phyloP scores from a whole-genome alignment of 2,113 vertebrate species.

The Petrocephalus microphthalmus region DNA sequence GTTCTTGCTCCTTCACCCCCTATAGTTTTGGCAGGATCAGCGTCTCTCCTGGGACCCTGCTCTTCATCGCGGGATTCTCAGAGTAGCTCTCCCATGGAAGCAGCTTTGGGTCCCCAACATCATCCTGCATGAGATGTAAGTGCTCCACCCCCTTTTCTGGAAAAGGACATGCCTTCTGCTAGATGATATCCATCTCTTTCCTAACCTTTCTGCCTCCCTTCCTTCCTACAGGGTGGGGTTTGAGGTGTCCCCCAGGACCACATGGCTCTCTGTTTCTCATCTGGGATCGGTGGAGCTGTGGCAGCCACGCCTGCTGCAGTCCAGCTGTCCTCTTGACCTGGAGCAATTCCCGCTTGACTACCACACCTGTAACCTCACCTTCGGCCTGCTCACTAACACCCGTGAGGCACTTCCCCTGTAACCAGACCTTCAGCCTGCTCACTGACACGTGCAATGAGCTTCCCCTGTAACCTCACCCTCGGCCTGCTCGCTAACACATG shows the following conservation, averaged over 20 bases:
- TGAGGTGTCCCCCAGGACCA: background rate
- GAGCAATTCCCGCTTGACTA: conserved; percentile 29
- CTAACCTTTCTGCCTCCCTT: background rate
- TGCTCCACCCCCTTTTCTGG: too few species aligned
- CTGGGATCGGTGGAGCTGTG: conserved; percentile 21
- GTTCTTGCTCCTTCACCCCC: background rate
- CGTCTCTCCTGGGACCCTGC: too few species aligned
- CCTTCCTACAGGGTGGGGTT: background rate
- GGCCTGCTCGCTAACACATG: conserved; percentile 16
- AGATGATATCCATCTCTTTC: too few species aligned
- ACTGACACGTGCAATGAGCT: too few species aligned
- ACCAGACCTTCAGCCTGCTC: background rate
- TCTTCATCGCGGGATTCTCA: too few species aligned
- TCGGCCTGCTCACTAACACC: conserved; percentile 20
- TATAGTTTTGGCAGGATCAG: too few species aligned
- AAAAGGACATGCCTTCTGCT: too few species aligned
- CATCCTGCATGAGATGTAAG: too few species aligned
- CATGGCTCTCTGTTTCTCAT: conserved; percentile 21
- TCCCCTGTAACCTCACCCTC: background rate
- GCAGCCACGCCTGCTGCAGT: conserved; percentile 18
- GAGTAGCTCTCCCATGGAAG: too few species aligned
- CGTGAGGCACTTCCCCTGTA: background rate
- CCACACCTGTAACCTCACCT: conserved; percentile 32
- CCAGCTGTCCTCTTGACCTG: conserved; percentile 30
- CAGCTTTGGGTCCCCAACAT: too few species aligned